Evolutionary conservation across 2,113 vertebrate species (phyloP), one percentile per base, ranked within the genome.

Genomic region (Seriola rivoliana): DNA sequence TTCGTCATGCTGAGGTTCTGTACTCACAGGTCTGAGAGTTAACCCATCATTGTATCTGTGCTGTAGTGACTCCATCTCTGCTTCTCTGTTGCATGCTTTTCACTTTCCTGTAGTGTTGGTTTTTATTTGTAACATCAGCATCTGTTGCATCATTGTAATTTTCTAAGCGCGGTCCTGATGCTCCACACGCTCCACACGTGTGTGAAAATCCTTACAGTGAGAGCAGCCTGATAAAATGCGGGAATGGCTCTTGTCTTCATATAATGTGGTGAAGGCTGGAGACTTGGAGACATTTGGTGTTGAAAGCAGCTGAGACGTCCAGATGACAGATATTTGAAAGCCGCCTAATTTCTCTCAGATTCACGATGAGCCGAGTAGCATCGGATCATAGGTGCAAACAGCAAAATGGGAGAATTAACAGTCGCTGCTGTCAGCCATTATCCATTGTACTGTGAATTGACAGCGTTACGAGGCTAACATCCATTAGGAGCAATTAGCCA

Each of bases 401-500:
- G 75, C 34, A 48, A 78, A 80, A 83, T 64, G 76, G 67, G 72
- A 75, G 74, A 82, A 83, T 73, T 75, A 88, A 84, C 86, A 5
- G 65, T 65, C 21, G 68, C 72, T 58, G 76, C 81, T 79, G 80
- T 83, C 80, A 36, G 67, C 82, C 81, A 82, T 89, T 88, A 91
- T 76, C 74, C 69, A 4, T 57, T 3, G 66, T 38, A 5, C 81
- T 60, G 54, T 42, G 71, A 81, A 75, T 6, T 67, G 84, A 87
- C 85, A 71, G 64, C 11, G 52, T 44, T 55, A 42, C n/a, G 70
- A 73, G 66, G 52, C 79, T 75, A 68, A 85, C 78, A 85, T 83
- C 91, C 90, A 91, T 90, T 89, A 91, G 71, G 29, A 55, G 78
- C 91, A 90, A 89, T 91, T 93, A 90, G 82, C 82, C 4, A 65